These are phyloP conservation scores for Augiades crinisus DNA, from an alignment of 2,888 invertebrate genomes.

Conservation along the genomic window DNA sequence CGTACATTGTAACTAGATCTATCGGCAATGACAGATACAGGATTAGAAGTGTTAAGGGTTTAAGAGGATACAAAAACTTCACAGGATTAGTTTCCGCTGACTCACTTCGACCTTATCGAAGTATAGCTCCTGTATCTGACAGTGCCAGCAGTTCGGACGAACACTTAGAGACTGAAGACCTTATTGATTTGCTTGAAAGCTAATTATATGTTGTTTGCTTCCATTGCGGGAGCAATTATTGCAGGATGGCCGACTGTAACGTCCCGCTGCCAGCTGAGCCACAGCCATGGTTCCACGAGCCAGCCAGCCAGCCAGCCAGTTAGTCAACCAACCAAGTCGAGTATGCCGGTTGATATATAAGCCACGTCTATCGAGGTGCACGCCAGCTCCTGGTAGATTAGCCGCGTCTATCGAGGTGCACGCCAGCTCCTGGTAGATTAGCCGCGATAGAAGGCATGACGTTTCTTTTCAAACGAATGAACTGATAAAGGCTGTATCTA, in stretches of 20 bases:
- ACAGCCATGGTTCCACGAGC: too few relatives aligned
- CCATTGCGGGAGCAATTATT: conserved; percentile 11
- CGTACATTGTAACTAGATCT: conserved; percentile 34
- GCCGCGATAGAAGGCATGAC: too few relatives aligned
- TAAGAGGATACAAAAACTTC: conserved; percentile 28
- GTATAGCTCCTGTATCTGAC: conserved; percentile 5
- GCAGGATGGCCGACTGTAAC: conserved; percentile 15
- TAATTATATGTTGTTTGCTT: not conserved
- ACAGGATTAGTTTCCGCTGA: conserved; percentile 29
- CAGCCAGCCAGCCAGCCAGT: too few relatives aligned
- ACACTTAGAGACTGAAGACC: conserved; percentile 22
- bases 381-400: too few relatives aligned
- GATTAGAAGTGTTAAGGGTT: not conserved
- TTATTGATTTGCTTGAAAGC: conserved; percentile 21
- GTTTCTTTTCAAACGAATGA: too few relatives aligned
- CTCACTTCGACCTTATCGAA: conserved; percentile 24
- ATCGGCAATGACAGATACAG: conserved; percentile 32
- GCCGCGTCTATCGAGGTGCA: too few relatives aligned
- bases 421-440: too few relatives aligned
- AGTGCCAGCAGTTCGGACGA: conserved; percentile 21
- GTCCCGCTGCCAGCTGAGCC: not conserved
- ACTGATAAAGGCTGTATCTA: too few relatives aligned
- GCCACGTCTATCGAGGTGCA: too few relatives aligned
- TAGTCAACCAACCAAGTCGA: too few relatives aligned
- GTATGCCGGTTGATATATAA: too few relatives aligned